Percentiles rank a stretch among this genome's conserved stretches.
Evolutionary conservation across 1,140 invertebrate species (phyloP).

Genomic region (Pseudomyrmex cubaensis): DNA sequence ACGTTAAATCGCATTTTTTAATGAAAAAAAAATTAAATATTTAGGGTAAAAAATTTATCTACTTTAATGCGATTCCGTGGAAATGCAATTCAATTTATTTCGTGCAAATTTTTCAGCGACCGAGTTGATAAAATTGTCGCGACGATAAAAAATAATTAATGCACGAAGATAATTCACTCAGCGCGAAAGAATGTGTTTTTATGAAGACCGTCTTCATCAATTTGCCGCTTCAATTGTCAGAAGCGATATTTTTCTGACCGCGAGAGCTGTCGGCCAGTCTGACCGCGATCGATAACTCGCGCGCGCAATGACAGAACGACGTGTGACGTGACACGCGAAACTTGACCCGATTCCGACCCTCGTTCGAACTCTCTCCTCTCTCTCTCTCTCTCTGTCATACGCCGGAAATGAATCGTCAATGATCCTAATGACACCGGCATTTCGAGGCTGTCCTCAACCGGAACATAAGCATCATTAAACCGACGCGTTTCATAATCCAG

Average conservation of each 20-base stretch:
- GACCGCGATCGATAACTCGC: conserved; percentile 55
- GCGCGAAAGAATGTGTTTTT: not conserved
- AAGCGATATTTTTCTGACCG: conserved; percentile 37
- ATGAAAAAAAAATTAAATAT: too few relatives aligned
- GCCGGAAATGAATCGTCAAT: conserved; percentile 73
- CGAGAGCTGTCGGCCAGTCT: conserved; percentile 4
- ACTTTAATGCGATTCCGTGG: conserved; percentile 1
- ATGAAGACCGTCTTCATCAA: conserved; percentile 3
- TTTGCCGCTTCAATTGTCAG: conserved; percentile 35
- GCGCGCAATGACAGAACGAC: conserved; percentile 68
- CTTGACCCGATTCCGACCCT: conserved; percentile 67
- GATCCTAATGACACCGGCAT: conserved; percentile 69
- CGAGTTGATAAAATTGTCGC: not conserved
- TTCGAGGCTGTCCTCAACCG: conserved; percentile 46
- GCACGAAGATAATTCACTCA: not conserved
- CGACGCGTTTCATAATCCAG: conserved; percentile 52
- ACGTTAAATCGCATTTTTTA: not conserved
- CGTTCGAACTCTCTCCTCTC: conserved; percentile 15
- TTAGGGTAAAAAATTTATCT: too few relatives aligned
- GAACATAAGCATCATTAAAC: conserved; percentile 63
- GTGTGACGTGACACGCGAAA: conserved; percentile 64
- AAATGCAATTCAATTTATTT: not conserved
- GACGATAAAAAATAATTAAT: conserved; percentile 3
- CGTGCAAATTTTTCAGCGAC: not conserved
- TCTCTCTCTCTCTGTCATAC: conserved; percentile 60